Evolutionary conservation across 2,888 invertebrate species (phyloP), one percentile per base, ranked within the genome.

Genomic region (Chironomus tentans): DNA sequence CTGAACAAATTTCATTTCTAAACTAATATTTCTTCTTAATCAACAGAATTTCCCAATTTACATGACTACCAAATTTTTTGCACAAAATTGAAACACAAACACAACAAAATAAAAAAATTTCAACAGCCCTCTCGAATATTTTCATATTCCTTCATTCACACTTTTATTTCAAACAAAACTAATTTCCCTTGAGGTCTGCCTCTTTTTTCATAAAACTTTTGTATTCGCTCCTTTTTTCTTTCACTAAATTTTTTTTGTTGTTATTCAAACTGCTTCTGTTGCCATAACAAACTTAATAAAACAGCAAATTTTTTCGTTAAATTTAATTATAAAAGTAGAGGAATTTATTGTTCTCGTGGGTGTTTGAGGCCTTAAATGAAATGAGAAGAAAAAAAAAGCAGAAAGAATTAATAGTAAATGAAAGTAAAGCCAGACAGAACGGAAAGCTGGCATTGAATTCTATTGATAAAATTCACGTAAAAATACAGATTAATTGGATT

Each of bases 241-340:
- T 15, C 56, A 56, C n/a, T 15, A 56, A 5, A 4, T 18, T 7
- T 5, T 15, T 15, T 15, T 56, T 56, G 5, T 56, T 28, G 28
- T 28, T 28, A 7, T 56, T 56, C 56, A 56, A 56, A 56, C 56
- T 7, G 15, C n/a, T 56, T 15, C 18, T 56, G 56, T 56, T 56
- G 56, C 56, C n/a, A 56, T 18, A 15, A 18, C 7, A 56, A 56
- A 38, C 38, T 38, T 38, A 38, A 38, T 10, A 38, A 38, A 38
- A 38, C 38, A 38, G 10, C 38, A 7, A 38, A 38, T 56, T 56
- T 56, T 70, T 68, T 68, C 38, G 18, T 4, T n/a, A 70, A 21
- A 48, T 48, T 70, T 70, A 48, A 70, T 48, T 70, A 48, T 47
- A 68, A 70, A 70, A 70, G 70, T 70, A 48, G 38, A 70, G 48